Evolutionary conservation across 1,140 invertebrate species (phyloP), one percentile per base, ranked within the genome.

Genomic region (Brachionus plicatilis): DNA sequence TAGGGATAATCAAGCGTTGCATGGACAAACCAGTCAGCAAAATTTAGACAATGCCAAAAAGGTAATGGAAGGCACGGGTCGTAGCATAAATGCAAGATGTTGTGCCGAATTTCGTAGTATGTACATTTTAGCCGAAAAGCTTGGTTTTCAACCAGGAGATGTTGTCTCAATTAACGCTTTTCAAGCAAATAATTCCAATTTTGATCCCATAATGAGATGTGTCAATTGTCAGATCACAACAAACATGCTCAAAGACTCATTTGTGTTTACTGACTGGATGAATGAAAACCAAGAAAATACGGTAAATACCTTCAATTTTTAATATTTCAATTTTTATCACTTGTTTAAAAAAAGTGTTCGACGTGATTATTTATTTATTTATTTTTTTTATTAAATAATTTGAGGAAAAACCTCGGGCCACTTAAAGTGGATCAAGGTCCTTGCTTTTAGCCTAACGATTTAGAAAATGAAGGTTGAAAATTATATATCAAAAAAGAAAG

Each of bases 101-200:
- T 72, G 68, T 72, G 37, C 29, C n/a, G 68, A 72, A 72, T 72
- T 72, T 72, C 68, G 68, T 41, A 72, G 33, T 43, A n/a, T 41
- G 12, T 41, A 72, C 14, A 20, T 72, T 11, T 43, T 72, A n/a
- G 68, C 68, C 17, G n/a, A 41, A 12, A 33, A 41, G 7, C n/a
- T 41, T 17, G 68, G 33, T 41, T 14, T 72, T 41, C 27, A 33
- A 37, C 27, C 68, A 12, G 68, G 17, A n/a, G 5, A 72, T 11
- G 41, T 72, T 72, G 5, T 72, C 8, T 72, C 68, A 72, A 72
- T 72, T 41, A 72, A n/a, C 29, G 68, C 68, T 41, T 72, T 72
- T 41, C 24, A 41, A 72, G 27, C 68, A 7, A 41, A 72, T 8
- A 41, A 29, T 29, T 6, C 65, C 12, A 72, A 72, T 72, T 72